Base-by-base conservation (phyloP, 1,140 invertebrate genomes). In the Scaptodrosophila lebanonensis region DNA sequence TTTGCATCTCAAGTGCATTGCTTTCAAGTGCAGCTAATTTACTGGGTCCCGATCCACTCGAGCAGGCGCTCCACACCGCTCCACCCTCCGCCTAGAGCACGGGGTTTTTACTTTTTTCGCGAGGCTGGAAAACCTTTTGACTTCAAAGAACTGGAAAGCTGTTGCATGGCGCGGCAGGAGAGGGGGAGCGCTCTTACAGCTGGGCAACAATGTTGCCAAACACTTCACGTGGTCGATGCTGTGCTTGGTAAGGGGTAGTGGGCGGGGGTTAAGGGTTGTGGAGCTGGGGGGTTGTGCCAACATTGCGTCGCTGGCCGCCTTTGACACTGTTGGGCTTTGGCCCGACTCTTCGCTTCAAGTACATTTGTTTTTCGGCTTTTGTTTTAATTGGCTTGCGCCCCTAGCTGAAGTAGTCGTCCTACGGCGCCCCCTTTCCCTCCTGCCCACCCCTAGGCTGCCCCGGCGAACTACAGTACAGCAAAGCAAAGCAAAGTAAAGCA, bases 321-420 rank as follows among this genome's bases (percentile, higher is more conserved):
- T 79, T 79, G 75, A 82, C 73, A 76, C 57, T 76, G 71, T 70
- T 52, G 12, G 27, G 11, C 18, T 30, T 11, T 18, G 38, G 47
- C 43, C 38, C 22, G 29, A 25, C 35, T 20, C 12, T 40, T 15
- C 7, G 33, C 53, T 61, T 79, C 56, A 61, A 79, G 73, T 82
- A 69, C 73, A 82, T 79, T 79, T 79, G 73, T 79, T 79, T 77
- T 79, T 79, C 73, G 73, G 73, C 73, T 82, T 79, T 79, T 79
- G 73, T 79, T 79, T 79, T 79, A 79, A 79, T 79, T 79, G 73
- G 73, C 73, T 72, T 79, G 68, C 59, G 49, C 51, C 33, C 30
- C 68, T 43, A 40, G 59, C 73, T 79, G 51, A 67, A 79, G 73
- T 59, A 77, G 73, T 61, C 47, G 42, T 57, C 36, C 44, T 47